Percentiles rank a stretch among this genome's conserved stretches.
Evolutionary conservation across 2,888 invertebrate species (phyloP).

Genomic region (Apotomis betuletana): DNA sequence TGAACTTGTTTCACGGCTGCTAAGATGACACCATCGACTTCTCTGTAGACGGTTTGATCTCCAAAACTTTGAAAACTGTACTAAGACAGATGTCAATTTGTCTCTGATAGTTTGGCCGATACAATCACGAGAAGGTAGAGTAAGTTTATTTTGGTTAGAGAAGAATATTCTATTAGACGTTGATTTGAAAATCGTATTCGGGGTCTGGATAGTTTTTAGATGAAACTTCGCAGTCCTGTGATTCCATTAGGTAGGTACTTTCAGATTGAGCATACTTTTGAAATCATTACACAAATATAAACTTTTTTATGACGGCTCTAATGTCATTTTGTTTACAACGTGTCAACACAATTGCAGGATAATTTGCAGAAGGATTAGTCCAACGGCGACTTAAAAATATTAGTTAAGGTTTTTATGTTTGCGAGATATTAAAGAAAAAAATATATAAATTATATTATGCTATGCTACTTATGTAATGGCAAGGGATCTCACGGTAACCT

Average conservation of each 20-base stretch:
- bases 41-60: conserved; percentile 37
- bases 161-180: background rate
- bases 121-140: background rate
- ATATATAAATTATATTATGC: no score
- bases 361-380: no score
- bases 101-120: conserved; percentile 18
- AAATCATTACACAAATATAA: no score
- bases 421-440: no score
- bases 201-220: background rate
- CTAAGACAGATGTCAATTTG: conserved; percentile 33
- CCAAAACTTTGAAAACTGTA: conserved; percentile 30
- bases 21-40: conserved; percentile 52
- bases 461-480: no score
- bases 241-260: background rate
- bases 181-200: background rate
- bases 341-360: no score
- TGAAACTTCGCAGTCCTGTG: background rate
- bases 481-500: no score
- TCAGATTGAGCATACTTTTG: no score
- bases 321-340: no score
- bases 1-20: conserved; percentile 65
- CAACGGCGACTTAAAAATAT: no score
- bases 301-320: no score
- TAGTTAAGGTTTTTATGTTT: no score
- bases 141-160: background rate